Evolutionary conservation across 2,113 vertebrate species (phyloP).

Genomic region (Charina bottae): DNA sequence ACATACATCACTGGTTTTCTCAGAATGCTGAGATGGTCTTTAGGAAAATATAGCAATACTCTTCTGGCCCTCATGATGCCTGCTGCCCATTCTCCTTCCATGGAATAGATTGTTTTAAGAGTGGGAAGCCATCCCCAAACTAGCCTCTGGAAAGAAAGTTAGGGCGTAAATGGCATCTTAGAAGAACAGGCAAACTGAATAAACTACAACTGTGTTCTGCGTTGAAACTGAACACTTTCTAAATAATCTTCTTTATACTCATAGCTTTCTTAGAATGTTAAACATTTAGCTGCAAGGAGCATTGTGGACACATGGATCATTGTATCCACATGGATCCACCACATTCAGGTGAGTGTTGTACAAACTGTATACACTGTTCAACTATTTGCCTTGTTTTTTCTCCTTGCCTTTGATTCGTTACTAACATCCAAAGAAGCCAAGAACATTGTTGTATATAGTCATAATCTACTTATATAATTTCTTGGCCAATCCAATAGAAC

Average conservation of each 20-base stretch:
- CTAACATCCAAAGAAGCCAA: neutral
- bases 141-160: neutral
- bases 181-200: neutral
- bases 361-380: neutral
- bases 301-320: no score
- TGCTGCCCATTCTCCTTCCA: neutral
- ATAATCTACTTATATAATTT: neutral
- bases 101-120: neutral
- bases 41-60: constrained; percentile 38
- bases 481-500: neutral
- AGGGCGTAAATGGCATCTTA: neutral
- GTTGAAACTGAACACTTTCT: neutral
- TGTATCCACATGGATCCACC: neutral
- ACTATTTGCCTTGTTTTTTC: neutral
- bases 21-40: constrained; percentile 47
- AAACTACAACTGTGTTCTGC: neutral
- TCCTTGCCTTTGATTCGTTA: neutral
- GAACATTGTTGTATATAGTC: neutral
- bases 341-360: neutral
- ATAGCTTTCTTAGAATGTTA: neutral
- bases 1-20: constrained; percentile 39
- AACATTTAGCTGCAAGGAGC: neutral
- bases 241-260: neutral
- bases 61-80: neutral
- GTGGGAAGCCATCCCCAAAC: neutral